phyloP scores from a whole-genome alignment of 2,113 vertebrate species.

The Sigmodon hispidus region DNA sequence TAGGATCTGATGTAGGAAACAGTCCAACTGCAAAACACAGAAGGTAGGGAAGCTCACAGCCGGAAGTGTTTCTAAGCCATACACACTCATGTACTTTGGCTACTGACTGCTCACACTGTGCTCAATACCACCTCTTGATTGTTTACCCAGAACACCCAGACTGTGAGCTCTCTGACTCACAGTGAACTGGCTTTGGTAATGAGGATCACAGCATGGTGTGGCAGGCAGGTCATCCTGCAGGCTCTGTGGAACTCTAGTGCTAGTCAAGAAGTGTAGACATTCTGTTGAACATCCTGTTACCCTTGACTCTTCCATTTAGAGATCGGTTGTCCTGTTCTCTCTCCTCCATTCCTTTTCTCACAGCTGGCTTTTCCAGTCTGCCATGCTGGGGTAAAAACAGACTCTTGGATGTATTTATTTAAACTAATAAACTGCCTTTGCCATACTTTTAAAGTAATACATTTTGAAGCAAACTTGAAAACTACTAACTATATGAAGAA shows the following conservation, averaged over 20 bases:
- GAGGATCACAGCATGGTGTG: neutral
- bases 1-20: neutral
- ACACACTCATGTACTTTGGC: neutral
- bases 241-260: neutral
- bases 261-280: neutral
- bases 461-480: neutral
- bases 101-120: neutral
- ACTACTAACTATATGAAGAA: neutral
- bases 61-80: neutral
- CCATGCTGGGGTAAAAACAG: neutral
- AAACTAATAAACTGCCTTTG: neutral
- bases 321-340: neutral
- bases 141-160: neutral
- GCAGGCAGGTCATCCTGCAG: neutral
- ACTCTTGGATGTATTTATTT: neutral
- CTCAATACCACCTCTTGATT: neutral
- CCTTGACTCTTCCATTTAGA: neutral
- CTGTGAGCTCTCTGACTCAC: neutral
- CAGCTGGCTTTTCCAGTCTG: neutral
- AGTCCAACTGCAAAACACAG: neutral
- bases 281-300: too few species aligned
- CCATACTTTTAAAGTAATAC: conserved; percentile 11
- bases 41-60: neutral
- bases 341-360: neutral
- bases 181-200: neutral